A percentile compares a stretch with the other conserved stretches of the same genome.
phyloP scores from a whole-genome alignment of 2,888 invertebrate species.

The Rhabditoides inermis region DNA sequence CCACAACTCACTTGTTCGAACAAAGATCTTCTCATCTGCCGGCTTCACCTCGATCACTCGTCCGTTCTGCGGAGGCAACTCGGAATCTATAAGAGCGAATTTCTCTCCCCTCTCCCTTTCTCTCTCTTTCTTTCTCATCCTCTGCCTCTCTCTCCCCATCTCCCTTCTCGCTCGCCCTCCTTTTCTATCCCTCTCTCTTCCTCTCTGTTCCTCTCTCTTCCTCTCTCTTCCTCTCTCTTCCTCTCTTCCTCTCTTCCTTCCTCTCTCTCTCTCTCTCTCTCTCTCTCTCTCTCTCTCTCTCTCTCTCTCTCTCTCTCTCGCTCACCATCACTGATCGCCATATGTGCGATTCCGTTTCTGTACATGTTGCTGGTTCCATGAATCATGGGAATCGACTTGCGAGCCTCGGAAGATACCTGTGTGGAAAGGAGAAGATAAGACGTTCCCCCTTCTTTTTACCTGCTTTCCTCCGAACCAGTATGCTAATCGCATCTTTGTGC shows the following conservation, averaged over 20 bases:
- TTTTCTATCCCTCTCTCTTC: slow-evolving; percentile 8
- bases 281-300: slow-evolving; percentile 6
- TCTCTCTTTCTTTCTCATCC: slow-evolving; percentile 3
- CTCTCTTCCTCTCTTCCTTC: slow-evolving; percentile 14
- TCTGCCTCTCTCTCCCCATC: too few relatives aligned
- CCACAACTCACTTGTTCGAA: too few relatives aligned
- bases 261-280: slow-evolving; percentile 1
- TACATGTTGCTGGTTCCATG: slow-evolving; percentile 12
- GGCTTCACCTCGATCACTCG: slow-evolving; percentile 19
- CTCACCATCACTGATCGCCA: slow-evolving; percentile 22
- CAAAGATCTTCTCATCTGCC: slow-evolving; percentile 4
- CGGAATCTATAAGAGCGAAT: too few relatives aligned
- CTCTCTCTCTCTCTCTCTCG: slow-evolving; percentile 9
- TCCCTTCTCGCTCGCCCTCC: slow-evolving; percentile 18
- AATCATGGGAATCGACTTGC: slow-evolving; percentile 13
- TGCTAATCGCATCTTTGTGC: too few relatives aligned
- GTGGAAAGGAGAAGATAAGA: background rate
- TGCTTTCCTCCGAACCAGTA: too few relatives aligned
- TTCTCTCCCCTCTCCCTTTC: slow-evolving; percentile 7
- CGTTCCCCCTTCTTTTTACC: background rate
- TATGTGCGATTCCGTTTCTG: slow-evolving; percentile 24
- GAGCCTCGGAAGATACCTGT: background rate
- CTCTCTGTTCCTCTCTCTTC: slow-evolving; percentile 1
- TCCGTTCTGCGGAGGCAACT: slow-evolving; percentile 13
- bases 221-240: too few relatives aligned